These are phyloP conservation scores for Siniperca undulata DNA, from an alignment of 2,797 vertebrate species.

Conservation along the genomic window DNA sequence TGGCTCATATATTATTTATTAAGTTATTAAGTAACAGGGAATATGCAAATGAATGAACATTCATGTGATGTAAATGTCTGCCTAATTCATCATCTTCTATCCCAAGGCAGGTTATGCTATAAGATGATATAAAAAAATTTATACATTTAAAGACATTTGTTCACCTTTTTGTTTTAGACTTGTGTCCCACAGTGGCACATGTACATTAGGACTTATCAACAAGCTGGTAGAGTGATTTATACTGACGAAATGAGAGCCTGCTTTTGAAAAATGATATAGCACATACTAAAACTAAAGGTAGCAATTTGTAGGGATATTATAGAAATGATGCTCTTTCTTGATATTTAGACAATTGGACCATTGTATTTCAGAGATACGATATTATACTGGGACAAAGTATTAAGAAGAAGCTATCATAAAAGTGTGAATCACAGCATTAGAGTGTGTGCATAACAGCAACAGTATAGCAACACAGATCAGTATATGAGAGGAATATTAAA, in stretches of 20 bases:
- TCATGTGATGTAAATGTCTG: neutral
- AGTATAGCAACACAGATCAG: neutral
- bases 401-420: too few species aligned
- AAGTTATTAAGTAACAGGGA: neutral
- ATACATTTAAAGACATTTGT: neutral
- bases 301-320: neutral
- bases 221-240: neutral
- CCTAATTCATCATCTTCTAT: neutral
- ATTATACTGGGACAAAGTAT: neutral
- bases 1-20: neutral
- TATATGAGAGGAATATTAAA: neutral
- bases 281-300: neutral
- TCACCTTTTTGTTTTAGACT: conserved; percentile 3
- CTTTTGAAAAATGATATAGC: too few species aligned
- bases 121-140: neutral
- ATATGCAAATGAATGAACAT: conserved; percentile 5
- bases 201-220: neutral
- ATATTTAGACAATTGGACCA: neutral
- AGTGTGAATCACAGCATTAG: neutral
- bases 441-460: neutral
- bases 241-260: neutral
- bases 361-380: neutral
- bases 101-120: neutral
- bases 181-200: neutral
- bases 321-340: neutral